Base-by-base conservation (phyloP, 1,140 invertebrate genomes). In the Tribolium madens region DNA sequence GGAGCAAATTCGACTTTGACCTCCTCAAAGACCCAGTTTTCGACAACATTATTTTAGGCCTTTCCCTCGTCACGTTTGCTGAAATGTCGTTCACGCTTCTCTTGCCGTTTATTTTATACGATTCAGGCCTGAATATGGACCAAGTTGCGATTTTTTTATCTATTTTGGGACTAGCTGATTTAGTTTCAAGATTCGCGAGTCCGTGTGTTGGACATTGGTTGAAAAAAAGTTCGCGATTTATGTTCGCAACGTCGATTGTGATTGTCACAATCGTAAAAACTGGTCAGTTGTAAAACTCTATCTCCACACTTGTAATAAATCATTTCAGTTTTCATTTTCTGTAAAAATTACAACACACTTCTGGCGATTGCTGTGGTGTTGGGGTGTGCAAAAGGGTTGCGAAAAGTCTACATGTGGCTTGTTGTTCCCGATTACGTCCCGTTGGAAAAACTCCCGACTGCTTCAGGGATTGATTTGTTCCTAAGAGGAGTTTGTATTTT, bases 51-150 rank as follows among this genome's bases (percentile, higher is more conserved):
- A 90, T 92, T 84, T 79, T 92, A 17, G 92, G 92, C 0, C 87
- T 93, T 69, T 91, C 91, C 0, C 84, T 93, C 4, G 91, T 91
- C 0, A 89, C 90, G 78, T 91, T 92, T 76, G 89, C 89, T 2
- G 92, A 93, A 84, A 82, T 92, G 0, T 93, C 92, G 82, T 93
- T 93, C 83, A 90, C 91, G 0, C 86, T 93, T 1, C 84, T 93
- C 21, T 91, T 90, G 0, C 91, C 92, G 2, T 92, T 93, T 57
- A 91, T 93, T 64, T 82, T 93, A 33, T 86, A 84, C 1, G 92
- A 93, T 78, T 90, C 88, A 77, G 88, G 88, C 0, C 87, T 91
- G 73, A 80, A 83, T 0, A 91, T 88, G 15, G 64, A 83, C 1
- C 87, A 91, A 85, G 88, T 91, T 0, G 91, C 91, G 0, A 84